Percentiles rank a stretch among this genome's conserved stretches.
These are phyloP conservation scores for Aldrovandia affinis DNA, from an alignment of 2,797 vertebrate species.

Conservation along the genomic window DNA sequence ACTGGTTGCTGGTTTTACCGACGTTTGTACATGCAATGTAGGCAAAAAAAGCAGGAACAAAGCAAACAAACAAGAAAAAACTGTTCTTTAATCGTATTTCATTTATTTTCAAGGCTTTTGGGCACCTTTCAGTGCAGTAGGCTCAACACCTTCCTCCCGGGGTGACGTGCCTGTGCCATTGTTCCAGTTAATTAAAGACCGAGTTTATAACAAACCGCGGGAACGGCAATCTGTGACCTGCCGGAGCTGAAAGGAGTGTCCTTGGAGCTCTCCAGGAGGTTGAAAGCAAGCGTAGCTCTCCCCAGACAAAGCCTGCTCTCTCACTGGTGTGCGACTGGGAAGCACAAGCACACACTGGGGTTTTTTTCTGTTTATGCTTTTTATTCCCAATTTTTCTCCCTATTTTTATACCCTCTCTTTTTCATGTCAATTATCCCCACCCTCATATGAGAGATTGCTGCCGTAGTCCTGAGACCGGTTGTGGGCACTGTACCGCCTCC, in stretches of 20 bases:
- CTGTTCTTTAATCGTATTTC: not conserved
- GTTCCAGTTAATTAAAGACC: slow-evolving; percentile 81
- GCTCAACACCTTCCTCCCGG: not conserved
- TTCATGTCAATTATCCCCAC: no score
- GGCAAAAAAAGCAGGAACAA: no score
- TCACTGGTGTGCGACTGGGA: slow-evolving; percentile 51
- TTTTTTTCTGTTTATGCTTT: no score
- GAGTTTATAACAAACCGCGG: slow-evolving; percentile 58
- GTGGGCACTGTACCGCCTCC: no score
- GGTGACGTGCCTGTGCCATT: slow-evolving; percentile 67
- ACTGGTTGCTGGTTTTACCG: not conserved
- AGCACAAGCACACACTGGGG: not conserved
- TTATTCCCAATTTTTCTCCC: no score
- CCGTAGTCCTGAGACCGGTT: no score
- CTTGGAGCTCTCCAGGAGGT: slow-evolving; percentile 82
- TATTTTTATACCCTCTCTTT: no score
- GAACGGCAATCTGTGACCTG: slow-evolving; percentile 74
- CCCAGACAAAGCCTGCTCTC: slow-evolving; percentile 65
- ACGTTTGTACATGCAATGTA: not conserved
- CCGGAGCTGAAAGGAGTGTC: slow-evolving; percentile 75
- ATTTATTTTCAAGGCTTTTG: slow-evolving; percentile 12
- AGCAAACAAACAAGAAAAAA: not conserved
- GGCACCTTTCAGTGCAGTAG: slow-evolving; percentile 1
- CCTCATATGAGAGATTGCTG: no score
- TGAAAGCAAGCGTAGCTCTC: slow-evolving; percentile 71